Conservation (phyloP, 2,113 vertebrate species). For the Hiodon alosoides region DNA sequence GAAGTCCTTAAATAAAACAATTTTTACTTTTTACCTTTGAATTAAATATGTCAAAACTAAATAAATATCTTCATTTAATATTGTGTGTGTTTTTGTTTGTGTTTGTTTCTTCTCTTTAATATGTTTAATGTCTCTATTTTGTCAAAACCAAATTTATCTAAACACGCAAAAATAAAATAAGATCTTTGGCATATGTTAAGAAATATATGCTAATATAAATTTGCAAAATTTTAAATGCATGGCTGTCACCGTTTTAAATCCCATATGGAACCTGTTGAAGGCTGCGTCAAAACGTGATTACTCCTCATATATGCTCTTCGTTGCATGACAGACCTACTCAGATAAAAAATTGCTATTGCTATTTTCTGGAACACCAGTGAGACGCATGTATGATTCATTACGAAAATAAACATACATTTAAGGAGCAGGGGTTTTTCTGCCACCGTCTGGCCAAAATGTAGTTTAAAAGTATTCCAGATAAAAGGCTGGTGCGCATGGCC, state of each 20-base stretch:
- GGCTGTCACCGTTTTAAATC: too few relatives aligned
- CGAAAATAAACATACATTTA: too few relatives aligned
- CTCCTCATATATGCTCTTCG: too few relatives aligned
- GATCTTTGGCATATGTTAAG: neutral
- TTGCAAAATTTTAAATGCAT: too few relatives aligned
- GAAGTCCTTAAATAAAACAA: too few relatives aligned
- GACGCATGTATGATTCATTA: too few relatives aligned
- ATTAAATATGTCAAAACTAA: slow-evolving; percentile 16
- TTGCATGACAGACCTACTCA: too few relatives aligned
- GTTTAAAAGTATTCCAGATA: neutral
- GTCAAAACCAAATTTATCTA: neutral
- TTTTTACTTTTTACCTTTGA: neutral
- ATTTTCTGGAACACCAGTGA: too few relatives aligned
- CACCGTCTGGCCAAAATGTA: slow-evolving; percentile 10
- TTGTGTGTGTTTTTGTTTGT: neutral
- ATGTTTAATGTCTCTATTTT: neutral
- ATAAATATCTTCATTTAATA: neutral
- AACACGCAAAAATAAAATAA: neutral
- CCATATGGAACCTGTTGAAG: too few relatives aligned
- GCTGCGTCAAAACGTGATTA: too few relatives aligned
- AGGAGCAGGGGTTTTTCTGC: slow-evolving; percentile 2
- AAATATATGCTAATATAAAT: neutral
- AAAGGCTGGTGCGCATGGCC: slow-evolving; percentile 9
- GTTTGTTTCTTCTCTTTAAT: neutral
- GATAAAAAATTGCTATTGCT: too few relatives aligned